Evolutionary conservation across 1,140 invertebrate species (phyloP), one percentile per base, ranked within the genome.

Genomic region (Armadillidium nasatum): DNA sequence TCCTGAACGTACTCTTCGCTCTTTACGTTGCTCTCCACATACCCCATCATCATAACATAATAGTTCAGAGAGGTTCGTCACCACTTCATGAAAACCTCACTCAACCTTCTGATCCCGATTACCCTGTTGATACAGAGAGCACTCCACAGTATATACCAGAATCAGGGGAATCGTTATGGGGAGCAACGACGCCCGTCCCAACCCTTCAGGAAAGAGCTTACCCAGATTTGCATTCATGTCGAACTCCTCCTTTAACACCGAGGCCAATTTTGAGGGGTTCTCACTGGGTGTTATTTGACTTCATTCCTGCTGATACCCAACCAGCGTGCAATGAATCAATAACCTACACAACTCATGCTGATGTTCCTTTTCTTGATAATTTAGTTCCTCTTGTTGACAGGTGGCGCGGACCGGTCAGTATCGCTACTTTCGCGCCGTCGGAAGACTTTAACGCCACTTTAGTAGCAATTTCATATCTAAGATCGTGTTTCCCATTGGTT

Each of bases 331-430:
- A 93, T 84, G 93, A 94, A 84, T 91, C 89, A 75, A 88, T 97
- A 45, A 97, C 95, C 0, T 95, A 96, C 83, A 95, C 94, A 0
- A 96, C 94, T 7, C 94, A 96, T 84, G 93, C 92, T 2, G 93
- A 94, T 82, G 94, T 91, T 83, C 94, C 94, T 73, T 95, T 95
- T 86, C 88, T 96, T 81, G 93, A 95, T 84, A 96, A 97, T 86
- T 86, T 95, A 72, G 89, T 91, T 83, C 92, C 93, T 50, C 85
- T 96, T 80, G 85, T 81, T 74, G 77, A 76, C 15, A 76, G 80
- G 15, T 81, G 80, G 80, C 76, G 76, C 50, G 91, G 90, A 3
- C 91, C 91, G 0, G 86, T 93, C 15, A 92, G 91, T 82, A 85
- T 93, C 60, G 90, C 91, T 3, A 87, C 93, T 78, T 92, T 92